phyloP scores from a whole-genome alignment of 2,113 vertebrate species.

The Athene cunicularia region DNA sequence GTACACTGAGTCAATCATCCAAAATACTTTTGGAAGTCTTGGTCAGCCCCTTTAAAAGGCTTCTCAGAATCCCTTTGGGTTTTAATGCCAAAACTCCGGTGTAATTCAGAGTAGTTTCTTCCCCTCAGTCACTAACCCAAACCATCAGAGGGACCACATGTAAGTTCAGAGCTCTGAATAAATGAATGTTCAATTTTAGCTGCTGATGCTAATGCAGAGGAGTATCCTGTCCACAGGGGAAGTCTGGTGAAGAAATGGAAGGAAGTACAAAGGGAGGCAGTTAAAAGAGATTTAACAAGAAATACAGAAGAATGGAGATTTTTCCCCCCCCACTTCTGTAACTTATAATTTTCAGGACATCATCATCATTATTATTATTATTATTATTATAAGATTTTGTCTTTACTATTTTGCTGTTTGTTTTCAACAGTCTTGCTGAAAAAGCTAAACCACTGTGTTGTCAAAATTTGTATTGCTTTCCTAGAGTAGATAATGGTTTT shows the following conservation, averaged over 20 bases:
- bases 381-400: neutral
- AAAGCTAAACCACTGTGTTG: neutral
- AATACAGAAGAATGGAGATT: neutral
- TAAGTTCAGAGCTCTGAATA: neutral
- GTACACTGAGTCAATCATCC: neutral
- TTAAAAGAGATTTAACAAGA: neutral
- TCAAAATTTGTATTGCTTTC: neutral
- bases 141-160: neutral
- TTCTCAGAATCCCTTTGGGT: neutral
- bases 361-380: neutral
- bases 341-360: neutral
- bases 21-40: neutral
- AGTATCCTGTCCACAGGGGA: neutral
- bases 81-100: neutral
- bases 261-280: neutral
- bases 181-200: neutral
- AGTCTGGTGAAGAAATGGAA: neutral
- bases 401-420: neutral
- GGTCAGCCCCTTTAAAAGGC: neutral
- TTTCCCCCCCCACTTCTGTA: neutral
- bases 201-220: neutral
- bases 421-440: neutral
- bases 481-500: neutral
- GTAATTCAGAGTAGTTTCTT: neutral
- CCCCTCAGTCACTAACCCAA: neutral